Evolutionary conservation across 1,140 invertebrate genomes (phyloP).

Genomic region (Drusus annulatus): DNA sequence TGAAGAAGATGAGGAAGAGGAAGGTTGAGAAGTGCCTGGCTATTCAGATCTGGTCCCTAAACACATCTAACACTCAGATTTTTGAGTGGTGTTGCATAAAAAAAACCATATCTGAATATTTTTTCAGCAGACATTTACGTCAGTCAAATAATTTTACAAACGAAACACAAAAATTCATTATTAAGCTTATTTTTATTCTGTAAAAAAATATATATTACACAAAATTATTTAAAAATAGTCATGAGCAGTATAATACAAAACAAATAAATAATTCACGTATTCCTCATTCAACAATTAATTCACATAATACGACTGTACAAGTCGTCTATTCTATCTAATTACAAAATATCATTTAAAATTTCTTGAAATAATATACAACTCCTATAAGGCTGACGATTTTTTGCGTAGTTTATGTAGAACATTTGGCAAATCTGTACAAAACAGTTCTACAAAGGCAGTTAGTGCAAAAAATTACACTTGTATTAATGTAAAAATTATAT

Average conservation of each 20-base stretch:
- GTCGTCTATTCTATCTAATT: too few species aligned
- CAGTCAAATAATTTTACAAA: too few species aligned
- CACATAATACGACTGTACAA: neutral
- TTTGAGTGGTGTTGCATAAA: too few species aligned
- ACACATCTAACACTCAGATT: too few species aligned
- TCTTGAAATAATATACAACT: slow-evolving; percentile 21
- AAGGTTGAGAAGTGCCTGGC: too few species aligned
- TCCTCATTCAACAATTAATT: slow-evolving; percentile 16
- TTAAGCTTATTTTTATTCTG: slow-evolving; percentile 46
- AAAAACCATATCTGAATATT: too few species aligned
- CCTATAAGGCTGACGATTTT: slow-evolving; percentile 2
- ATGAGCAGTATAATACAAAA: slow-evolving; percentile 55
- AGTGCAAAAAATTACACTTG: neutral
- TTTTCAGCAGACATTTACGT: too few species aligned
- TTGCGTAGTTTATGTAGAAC: slow-evolving; percentile 46
- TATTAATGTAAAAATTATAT: too few species aligned
- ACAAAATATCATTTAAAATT: slow-evolving; percentile 3
- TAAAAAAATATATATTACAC: slow-evolving; percentile 55
- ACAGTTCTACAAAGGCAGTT: slow-evolving; percentile 50
- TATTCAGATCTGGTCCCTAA: too few species aligned
- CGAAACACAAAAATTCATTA: slow-evolving; percentile 35
- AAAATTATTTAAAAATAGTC: slow-evolving; percentile 44
- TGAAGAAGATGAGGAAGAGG: too few species aligned
- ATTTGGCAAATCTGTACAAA: slow-evolving; percentile 56
- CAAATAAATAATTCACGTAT: slow-evolving; percentile 48